Base-by-base conservation (phyloP, 2,797 vertebrate genomes). In the Liasis olivaceus region DNA sequence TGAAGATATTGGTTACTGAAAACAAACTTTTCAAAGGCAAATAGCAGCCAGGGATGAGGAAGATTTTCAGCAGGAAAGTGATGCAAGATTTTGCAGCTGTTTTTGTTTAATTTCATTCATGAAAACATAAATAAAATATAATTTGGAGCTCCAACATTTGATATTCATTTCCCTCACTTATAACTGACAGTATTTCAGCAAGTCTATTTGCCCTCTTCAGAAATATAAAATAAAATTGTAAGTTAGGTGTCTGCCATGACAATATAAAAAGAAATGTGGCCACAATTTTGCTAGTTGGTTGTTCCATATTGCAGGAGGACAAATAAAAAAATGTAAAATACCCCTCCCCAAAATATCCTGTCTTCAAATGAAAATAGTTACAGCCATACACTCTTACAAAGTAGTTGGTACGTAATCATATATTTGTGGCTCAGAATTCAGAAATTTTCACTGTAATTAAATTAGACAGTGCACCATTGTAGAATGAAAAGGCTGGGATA, bases 361-460 rank as follows among this genome's bases (percentile, higher is more conserved):
- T 22, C 9, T 26, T 51, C 59, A 4, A 77, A 64, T 58, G 96
- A 98, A 98, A 98, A 98, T 95, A 98, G 98, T 98, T 98, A 98
- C 97, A 98, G 98, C 98, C 98, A 99, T 98, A 98, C 98, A 98
- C 97, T 98, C 98, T 84, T 98, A 98, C 97, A 98, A 63, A 95
- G 96, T 97, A 97, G 97, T 98, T 13, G 92, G 95, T 97, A 93
- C 96, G 94, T 96, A 98, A 97, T 97, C 97, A 94, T 95, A 64
- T 93, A 97, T 97, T 96, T 97, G 95, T 95, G 92, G 93, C 89
- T 96, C 62, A 95, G 94, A 97, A 96, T 95, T 94, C 91, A 98
- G 97, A 95, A 54, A 95, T 95, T 95, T 91, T 93, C 91, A 95
- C 97, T 90, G 94, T 94, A 96, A 96, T 90, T 96, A 97, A 98